A percentile compares a stretch with the other conserved stretches of the same genome.
Evolutionary conservation across 2,888 invertebrate genomes (phyloP).

Genomic region (Aspidiotus rigidus): DNA sequence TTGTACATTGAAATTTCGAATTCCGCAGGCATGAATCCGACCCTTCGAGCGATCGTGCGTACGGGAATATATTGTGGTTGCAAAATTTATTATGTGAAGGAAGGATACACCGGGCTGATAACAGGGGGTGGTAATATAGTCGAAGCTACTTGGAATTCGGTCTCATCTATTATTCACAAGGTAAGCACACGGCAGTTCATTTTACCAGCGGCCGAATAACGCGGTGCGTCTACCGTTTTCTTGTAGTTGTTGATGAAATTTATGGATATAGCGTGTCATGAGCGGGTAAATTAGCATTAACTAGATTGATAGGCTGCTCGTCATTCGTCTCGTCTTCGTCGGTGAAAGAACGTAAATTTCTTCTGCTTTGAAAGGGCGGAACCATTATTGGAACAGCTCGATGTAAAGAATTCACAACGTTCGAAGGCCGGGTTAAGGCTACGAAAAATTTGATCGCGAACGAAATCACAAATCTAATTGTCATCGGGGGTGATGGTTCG

Average conservation of each 20-base stretch:
- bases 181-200: slow-evolving; percentile 40
- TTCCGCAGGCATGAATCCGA: slow-evolving; percentile 88
- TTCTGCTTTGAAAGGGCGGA: slow-evolving; percentile 58
- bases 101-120: slow-evolving; percentile 83
- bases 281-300: no score
- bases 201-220: no score
- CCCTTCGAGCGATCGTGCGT: slow-evolving; percentile 94
- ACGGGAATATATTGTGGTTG: slow-evolving; percentile 98
- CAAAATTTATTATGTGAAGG: slow-evolving; percentile 74
- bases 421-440: slow-evolving; percentile 82
- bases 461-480: slow-evolving; percentile 88
- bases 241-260: no score
- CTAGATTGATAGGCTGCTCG: no score
- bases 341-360: no score
- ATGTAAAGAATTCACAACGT: slow-evolving; percentile 81
- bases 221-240: no score
- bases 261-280: no score
- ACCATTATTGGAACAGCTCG: slow-evolving; percentile 97
- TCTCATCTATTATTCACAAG: slow-evolving; percentile 95
- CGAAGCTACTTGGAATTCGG: slow-evolving; percentile 93
- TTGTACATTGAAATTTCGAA: no score
- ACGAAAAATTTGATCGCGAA: slow-evolving; percentile 78
- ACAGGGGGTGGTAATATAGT: slow-evolving; percentile 91
- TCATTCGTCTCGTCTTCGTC: no score
- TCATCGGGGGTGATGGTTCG: slow-evolving; percentile 98